phyloP scores from a whole-genome alignment of 2,113 vertebrate species.

The Pyrgilauda ruficollis region DNA sequence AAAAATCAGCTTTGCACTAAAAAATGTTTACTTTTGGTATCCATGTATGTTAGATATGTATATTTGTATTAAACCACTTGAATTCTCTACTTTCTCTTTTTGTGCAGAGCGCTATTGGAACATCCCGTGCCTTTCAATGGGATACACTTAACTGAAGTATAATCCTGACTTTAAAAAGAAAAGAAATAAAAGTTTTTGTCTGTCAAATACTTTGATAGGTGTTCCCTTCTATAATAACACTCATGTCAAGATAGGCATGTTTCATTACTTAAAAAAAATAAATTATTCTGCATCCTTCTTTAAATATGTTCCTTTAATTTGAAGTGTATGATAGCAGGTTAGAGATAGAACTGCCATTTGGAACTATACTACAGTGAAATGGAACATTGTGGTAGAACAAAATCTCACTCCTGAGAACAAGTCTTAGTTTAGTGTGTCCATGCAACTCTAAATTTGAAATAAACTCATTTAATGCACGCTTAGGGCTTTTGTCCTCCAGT shows the following conservation, averaged over 20 bases:
- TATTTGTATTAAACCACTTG: neutral
- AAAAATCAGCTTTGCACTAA: neutral
- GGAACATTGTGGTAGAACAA: neutral
- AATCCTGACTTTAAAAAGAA: neutral
- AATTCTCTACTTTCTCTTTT: neutral
- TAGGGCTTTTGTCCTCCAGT: neutral
- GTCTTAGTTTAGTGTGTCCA: neutral
- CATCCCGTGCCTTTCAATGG: neutral
- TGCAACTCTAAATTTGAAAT: constrained; percentile 28
- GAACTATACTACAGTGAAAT: neutral
- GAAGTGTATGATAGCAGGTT: neutral
- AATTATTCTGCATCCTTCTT: neutral
- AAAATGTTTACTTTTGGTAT: neutral
- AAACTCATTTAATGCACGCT: constrained; percentile 26
- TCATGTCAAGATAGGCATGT: neutral
- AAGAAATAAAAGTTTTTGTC: neutral
- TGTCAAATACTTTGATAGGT: neutral
- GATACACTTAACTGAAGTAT: neutral
- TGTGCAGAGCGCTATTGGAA: neutral
- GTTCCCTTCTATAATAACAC: neutral
- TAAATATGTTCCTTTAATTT: constrained; percentile 29
- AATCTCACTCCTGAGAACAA: neutral
- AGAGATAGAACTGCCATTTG: neutral
- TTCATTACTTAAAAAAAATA: neutral
- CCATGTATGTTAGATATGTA: fast-evolving